Evolutionary conservation across 2,113 vertebrate genomes (phyloP).

Genomic region (Mobula birostris): DNA sequence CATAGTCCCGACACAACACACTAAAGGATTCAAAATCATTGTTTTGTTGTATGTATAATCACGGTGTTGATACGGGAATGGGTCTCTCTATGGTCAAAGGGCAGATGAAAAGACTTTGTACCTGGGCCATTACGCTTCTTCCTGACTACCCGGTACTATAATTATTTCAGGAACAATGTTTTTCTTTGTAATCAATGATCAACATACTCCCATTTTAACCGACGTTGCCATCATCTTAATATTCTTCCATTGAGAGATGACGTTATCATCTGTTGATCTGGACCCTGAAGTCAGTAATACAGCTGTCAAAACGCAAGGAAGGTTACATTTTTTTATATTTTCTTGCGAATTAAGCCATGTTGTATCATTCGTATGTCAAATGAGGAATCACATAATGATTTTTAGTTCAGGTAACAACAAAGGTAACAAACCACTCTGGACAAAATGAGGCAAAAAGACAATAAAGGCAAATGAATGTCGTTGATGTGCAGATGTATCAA

Average conservation of each 20-base stretch:
- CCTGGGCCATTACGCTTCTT: background rate
- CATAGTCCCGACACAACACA: background rate
- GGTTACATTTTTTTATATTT: background rate
- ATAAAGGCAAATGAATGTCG: background rate
- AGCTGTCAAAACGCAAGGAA: background rate
- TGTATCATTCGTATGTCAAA: background rate
- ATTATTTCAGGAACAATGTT: background rate
- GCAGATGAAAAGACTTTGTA: background rate
- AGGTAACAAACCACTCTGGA: background rate
- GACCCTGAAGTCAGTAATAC: background rate
- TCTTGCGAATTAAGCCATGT: background rate
- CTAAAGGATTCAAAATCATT: no score
- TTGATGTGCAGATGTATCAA: background rate
- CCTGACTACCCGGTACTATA: background rate
- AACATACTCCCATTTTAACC: background rate
- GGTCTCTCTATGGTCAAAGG: background rate
- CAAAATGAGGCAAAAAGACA: background rate
- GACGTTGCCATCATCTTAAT: background rate
- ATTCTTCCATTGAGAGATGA: background rate
- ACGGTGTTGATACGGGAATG: background rate
- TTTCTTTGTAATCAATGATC: background rate
- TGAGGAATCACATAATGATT: background rate
- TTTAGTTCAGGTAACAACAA: background rate
- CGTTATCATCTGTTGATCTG: background rate
- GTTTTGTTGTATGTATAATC: background rate